These are phyloP conservation scores for Acanthoscelides obtectus DNA, from an alignment of 2,888 invertebrate species.

Conservation along the genomic window DNA sequence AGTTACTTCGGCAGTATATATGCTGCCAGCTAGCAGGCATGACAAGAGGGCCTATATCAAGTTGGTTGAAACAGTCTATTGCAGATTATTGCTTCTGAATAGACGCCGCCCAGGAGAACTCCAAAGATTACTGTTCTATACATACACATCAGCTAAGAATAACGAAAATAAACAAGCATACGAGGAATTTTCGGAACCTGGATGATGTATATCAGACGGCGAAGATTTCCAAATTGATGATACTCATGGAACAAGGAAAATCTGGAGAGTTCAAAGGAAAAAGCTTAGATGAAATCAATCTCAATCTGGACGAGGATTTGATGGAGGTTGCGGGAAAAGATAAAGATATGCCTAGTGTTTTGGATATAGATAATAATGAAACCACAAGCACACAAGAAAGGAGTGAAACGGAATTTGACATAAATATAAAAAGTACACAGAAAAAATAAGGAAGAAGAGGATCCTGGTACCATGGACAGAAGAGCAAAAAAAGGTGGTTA, in stretches of 20 bases:
- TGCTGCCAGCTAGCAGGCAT: too few species aligned
- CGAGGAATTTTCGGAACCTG: slow-evolving; percentile 15
- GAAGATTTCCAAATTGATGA: slow-evolving; percentile 21
- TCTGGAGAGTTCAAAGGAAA: slow-evolving; percentile 21
- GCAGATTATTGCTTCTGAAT: slow-evolving; percentile 26
- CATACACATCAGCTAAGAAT: neutral
- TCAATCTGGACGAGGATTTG: slow-evolving; percentile 18
- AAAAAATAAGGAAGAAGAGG: slow-evolving; percentile 4
- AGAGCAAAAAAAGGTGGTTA: too few species aligned
- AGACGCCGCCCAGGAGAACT: slow-evolving; percentile 27
- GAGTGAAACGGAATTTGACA: slow-evolving; percentile 7
- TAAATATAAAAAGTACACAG: too few species aligned
- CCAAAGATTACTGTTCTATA: slow-evolving; percentile 16
- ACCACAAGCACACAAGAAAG: slow-evolving; percentile 5
- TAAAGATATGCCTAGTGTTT: too few species aligned
- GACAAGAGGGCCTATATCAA: slow-evolving; percentile 1
- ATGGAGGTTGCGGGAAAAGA: neutral
- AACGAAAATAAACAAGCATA: slow-evolving; percentile 6
- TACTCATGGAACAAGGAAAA: slow-evolving; percentile 22
- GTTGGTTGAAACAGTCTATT: slow-evolving; percentile 25
- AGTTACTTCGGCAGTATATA: too few species aligned
- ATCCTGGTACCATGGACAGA: too few species aligned
- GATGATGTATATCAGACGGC: slow-evolving; percentile 18
- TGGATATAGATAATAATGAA: neutral
- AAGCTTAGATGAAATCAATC: slow-evolving; percentile 18